Evolutionary conservation across 2,888 invertebrate genomes (phyloP).

Genomic region (Creontiades dilutus): DNA sequence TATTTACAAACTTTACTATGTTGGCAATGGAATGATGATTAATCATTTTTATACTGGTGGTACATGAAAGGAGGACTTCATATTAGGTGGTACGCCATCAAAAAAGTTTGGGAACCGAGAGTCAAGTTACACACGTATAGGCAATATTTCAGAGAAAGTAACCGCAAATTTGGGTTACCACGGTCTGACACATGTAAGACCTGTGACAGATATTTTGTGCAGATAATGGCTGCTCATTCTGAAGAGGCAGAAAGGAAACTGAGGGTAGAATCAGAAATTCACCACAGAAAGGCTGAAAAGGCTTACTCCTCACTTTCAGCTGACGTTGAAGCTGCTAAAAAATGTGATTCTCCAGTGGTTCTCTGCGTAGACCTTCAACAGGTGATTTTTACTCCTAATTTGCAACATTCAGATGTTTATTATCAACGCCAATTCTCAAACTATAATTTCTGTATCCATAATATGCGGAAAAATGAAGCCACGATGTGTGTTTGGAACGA

Average conservation of each 20-base stretch:
- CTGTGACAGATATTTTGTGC: slow-evolving; percentile 67
- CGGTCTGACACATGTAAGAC: slow-evolving; percentile 70
- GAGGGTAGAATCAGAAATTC: slow-evolving; percentile 53
- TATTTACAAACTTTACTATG: no score
- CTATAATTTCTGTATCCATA: slow-evolving; percentile 70
- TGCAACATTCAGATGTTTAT: slow-evolving; percentile 62
- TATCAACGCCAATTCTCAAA: slow-evolving; percentile 58
- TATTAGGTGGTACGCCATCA: no score
- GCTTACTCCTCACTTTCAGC: slow-evolving; percentile 57
- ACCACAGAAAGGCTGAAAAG: slow-evolving; percentile 68
- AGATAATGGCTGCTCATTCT: slow-evolving; percentile 62
- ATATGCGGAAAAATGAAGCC: slow-evolving; percentile 63
- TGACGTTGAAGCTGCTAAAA: slow-evolving; percentile 46
- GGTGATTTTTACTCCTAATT: slow-evolving; percentile 67
- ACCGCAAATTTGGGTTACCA: slow-evolving; percentile 69
- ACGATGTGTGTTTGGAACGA: slow-evolving; percentile 75
- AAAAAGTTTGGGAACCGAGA: no score
- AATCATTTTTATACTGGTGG: no score
- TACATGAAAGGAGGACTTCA: no score
- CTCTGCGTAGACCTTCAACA: slow-evolving; percentile 69
- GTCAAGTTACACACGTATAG: slow-evolving; percentile 11
- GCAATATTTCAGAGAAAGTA: slow-evolving; percentile 58
- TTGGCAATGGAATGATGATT: no score
- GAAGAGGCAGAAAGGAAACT: slow-evolving; percentile 57
- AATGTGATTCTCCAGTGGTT: slow-evolving; percentile 43